Conservation (phyloP, 53 echinoderm and acorn worm genomes). For the Hippasteria phrygiana region DNA sequence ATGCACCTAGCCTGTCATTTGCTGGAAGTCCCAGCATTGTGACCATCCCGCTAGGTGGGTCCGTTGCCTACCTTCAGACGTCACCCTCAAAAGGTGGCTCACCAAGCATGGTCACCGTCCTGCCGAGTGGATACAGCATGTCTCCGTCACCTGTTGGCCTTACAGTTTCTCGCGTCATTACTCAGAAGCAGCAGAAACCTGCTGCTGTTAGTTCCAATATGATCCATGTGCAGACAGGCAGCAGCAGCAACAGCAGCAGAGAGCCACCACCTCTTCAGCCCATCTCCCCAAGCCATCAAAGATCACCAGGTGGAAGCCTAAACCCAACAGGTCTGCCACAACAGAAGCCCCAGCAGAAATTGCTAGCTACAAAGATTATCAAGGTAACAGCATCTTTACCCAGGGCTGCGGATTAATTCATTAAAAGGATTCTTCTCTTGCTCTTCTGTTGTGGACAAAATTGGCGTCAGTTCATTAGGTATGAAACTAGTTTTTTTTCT, state of each 20-base stretch:
- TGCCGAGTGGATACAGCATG: constrained; percentile 2
- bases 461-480: too few relatives aligned
- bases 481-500: too few relatives aligned
- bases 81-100: background rate
- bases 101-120: background rate
- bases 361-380: constrained; percentile 49
- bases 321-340: background rate
- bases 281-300: constrained; percentile 5
- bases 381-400: constrained; percentile 23
- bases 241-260: constrained; percentile 4
- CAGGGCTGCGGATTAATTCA: too few relatives aligned
- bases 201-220: background rate
- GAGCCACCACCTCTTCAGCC: constrained; percentile 34
- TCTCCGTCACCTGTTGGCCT: background rate
- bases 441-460: too few relatives aligned
- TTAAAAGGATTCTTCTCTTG: too few relatives aligned
- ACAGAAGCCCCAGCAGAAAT: constrained; percentile 36
- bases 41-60: constrained; percentile 19
- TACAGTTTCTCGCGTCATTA: background rate
- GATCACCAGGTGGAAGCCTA: constrained; percentile 1
- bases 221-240: background rate
- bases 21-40: background rate
- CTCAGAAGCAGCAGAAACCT: constrained; percentile 5
- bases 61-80: constrained; percentile 16
- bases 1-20: background rate